Evolutionary conservation across 2,113 vertebrate species (phyloP).

Genomic region (Antechinus flavipes): DNA sequence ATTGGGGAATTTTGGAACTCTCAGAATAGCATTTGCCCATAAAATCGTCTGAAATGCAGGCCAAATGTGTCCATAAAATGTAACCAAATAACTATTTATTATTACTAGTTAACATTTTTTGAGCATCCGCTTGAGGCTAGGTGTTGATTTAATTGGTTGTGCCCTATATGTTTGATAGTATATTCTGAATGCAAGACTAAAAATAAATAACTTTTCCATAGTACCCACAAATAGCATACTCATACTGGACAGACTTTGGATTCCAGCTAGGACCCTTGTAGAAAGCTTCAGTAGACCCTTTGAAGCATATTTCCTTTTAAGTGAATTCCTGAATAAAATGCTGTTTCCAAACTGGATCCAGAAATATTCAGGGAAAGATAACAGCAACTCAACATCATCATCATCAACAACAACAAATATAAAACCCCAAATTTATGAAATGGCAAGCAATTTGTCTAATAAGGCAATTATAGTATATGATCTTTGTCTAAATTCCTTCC

Average conservation of each 20-base stretch:
- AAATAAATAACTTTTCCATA: background rate
- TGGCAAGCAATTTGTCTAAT: background rate
- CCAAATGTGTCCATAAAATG: conserved; percentile 59
- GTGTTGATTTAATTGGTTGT: background rate
- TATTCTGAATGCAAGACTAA: accelerated
- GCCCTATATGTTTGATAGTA: background rate
- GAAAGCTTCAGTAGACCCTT: background rate
- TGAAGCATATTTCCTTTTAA: background rate
- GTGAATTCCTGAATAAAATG: background rate
- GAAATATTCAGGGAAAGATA: background rate
- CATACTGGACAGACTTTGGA: background rate
- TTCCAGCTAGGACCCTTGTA: accelerated
- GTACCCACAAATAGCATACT: background rate
- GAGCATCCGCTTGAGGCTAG: background rate
- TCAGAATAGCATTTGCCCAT: conserved; percentile 61
- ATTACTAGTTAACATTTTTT: background rate
- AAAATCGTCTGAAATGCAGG: conserved; percentile 58
- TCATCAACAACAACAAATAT: too few species aligned
- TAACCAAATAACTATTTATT: conserved; percentile 35
- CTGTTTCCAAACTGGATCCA: background rate
- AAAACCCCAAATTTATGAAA: too few species aligned
- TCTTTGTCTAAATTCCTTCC: background rate
- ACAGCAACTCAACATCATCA: too few species aligned
- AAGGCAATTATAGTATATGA: background rate
- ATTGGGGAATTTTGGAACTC: conserved; percentile 58